Evolutionary conservation across 2,113 vertebrate genomes (phyloP).

Genomic region (Speoplatyrhinus poulsoni): DNA sequence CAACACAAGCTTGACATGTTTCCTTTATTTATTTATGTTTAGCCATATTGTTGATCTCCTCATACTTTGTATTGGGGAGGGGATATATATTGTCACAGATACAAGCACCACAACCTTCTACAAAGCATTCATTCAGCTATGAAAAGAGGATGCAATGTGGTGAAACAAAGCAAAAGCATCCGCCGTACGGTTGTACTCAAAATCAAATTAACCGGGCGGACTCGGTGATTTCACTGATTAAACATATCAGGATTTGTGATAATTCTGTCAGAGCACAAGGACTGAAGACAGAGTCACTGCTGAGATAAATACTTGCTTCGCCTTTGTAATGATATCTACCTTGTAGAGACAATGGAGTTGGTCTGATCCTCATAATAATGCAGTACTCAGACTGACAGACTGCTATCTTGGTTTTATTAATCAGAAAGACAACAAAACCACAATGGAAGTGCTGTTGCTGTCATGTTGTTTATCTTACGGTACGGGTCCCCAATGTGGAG

Average conservation of each 20-base stretch:
- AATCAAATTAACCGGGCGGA: slow-evolving; percentile 48
- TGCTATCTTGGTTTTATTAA: slow-evolving; percentile 11
- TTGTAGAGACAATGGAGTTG: slow-evolving; percentile 26
- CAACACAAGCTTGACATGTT: slow-evolving; percentile 17
- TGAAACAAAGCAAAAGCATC: slow-evolving; percentile 29
- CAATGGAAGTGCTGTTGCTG: background rate
- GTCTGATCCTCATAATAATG: slow-evolving; percentile 28
- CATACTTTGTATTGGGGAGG: too few species aligned
- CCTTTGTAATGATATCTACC: slow-evolving; percentile 18
- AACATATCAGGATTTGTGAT: slow-evolving; percentile 44
- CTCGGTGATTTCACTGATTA: slow-evolving; percentile 48
- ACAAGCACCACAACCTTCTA: slow-evolving; percentile 27
- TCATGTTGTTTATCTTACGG: background rate
- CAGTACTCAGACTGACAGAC: slow-evolving; percentile 6
- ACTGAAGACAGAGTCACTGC: slow-evolving; percentile 28
- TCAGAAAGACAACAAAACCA: background rate
- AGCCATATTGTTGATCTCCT: background rate
- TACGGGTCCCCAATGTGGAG: background rate
- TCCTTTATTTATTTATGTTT: background rate
- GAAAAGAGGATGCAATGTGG: slow-evolving; percentile 41
- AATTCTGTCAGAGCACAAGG: slow-evolving; percentile 38
- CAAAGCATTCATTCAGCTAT: slow-evolving; percentile 36
- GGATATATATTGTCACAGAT: too few species aligned
- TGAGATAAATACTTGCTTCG: slow-evolving; percentile 25
- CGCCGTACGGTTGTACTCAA: slow-evolving; percentile 30